These are phyloP conservation scores for Triops longicaudatus DNA, from an alignment of 1,140 invertebrate species.

Conservation along the genomic window DNA sequence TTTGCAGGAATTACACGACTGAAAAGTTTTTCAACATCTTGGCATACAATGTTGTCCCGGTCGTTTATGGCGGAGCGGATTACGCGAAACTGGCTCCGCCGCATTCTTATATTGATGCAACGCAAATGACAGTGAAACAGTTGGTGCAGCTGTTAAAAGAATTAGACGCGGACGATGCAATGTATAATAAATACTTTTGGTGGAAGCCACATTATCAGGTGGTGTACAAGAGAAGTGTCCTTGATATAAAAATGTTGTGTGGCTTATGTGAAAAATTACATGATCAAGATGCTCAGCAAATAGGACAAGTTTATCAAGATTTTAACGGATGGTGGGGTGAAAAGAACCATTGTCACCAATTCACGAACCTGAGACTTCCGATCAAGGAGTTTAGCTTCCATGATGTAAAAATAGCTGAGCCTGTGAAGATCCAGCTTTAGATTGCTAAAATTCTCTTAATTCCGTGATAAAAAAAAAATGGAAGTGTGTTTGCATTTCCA, in stretches of 20 bases:
- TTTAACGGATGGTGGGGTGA: neutral
- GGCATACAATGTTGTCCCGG: constrained; percentile 29
- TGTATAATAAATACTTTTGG: constrained; percentile 41
- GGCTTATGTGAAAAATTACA: constrained; percentile 17
- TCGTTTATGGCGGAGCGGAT: constrained; percentile 32
- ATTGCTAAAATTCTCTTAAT: too few relatives aligned
- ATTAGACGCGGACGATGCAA: constrained; percentile 38
- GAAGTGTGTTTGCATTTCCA: too few relatives aligned
- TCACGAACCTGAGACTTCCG: neutral
- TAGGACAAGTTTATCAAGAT: constrained; percentile 1
- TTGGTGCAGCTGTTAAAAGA: constrained; percentile 28
- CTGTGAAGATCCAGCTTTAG: neutral
- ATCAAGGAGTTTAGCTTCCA: neutral
- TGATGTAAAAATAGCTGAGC: neutral
- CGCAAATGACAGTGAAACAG: constrained; percentile 34
- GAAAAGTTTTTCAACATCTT: constrained; percentile 33
- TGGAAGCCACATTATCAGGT: constrained; percentile 34
- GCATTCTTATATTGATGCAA: constrained; percentile 38
- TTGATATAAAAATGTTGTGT: neutral
- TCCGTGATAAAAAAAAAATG: too few relatives aligned
- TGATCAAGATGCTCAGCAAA: neutral
- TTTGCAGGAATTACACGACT: constrained; percentile 36
- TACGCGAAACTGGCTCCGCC: constrained; percentile 35
- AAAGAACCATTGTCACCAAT: neutral
- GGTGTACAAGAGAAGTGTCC: neutral